Percentiles rank a stretch among this genome's conserved stretches.
These are phyloP conservation scores for Anneissia japonica DNA, from an alignment of 35 echinoderm and acorn worm genomes.

Conservation along the genomic window DNA sequence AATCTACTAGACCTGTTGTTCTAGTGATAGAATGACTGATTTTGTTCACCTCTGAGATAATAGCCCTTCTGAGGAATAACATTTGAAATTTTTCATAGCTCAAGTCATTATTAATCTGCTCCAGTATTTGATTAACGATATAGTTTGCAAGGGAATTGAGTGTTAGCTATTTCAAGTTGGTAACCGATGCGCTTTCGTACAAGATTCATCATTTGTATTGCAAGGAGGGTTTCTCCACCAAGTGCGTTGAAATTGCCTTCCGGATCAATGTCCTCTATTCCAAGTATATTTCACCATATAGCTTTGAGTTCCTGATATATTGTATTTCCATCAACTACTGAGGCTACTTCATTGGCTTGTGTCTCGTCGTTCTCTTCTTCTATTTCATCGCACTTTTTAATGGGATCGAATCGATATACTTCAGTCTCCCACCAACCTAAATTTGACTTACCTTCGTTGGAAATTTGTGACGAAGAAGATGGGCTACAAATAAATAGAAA, in stretches of 20 bases:
- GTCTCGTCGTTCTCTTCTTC: background rate
- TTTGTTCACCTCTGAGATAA: too few species aligned
- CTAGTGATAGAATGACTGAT: too few species aligned
- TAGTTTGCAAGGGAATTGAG: constrained; percentile 1
- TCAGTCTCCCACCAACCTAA: too few species aligned
- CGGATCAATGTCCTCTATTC: background rate
- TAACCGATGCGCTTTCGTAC: constrained; percentile 3
- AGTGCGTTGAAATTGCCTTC: constrained; percentile 14
- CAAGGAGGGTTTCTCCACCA: too few species aligned
- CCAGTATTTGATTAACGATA: background rate
- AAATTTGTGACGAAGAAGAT: background rate
- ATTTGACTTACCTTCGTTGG: background rate
- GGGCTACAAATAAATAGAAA: background rate
- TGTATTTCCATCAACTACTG: background rate
- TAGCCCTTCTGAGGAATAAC: too few species aligned
- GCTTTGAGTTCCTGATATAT: background rate
- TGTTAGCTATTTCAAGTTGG: constrained; percentile 10
- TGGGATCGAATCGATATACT: background rate
- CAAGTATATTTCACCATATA: constrained; percentile 4
- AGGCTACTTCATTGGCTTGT: background rate
- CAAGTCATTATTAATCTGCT: background rate
- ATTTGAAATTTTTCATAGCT: background rate
- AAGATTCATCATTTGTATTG: constrained; percentile 18
- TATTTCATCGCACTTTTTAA: background rate
- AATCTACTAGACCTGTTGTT: too few species aligned